phyloP scores from a whole-genome alignment of 2,888 invertebrate genomes.

The Axea sp. region DNA sequence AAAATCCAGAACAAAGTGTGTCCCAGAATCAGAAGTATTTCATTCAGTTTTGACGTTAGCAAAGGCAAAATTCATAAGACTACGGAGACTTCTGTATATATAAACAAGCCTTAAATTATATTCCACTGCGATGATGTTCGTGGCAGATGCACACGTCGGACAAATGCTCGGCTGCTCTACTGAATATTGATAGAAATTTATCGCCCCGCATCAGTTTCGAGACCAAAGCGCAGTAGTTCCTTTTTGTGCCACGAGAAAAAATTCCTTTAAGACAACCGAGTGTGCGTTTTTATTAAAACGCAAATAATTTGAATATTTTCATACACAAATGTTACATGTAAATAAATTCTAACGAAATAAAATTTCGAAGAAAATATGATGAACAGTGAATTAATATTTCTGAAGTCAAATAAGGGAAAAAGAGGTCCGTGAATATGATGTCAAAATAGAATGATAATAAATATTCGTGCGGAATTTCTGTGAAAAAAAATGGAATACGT shows the following conservation, averaged over 20 bases:
- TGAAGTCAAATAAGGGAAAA: not conserved
- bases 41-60: slow-evolving; percentile 26
- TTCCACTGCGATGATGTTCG: slow-evolving; percentile 24
- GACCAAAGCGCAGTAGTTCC: not conserved
- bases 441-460: slow-evolving; percentile 6
- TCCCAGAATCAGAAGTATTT: slow-evolving; percentile 24
- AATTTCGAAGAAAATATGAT: no score
- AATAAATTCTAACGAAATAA: no score
- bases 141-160: slow-evolving; percentile 32
- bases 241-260: not conserved
- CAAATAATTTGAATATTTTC: no score
- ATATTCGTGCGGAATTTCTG: slow-evolving; percentile 3
- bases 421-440: not conserved
- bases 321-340: no score
- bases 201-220: slow-evolving; percentile 19
- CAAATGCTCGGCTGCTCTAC: slow-evolving; percentile 42
- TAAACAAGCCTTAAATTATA: slow-evolving; percentile 45
- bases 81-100: slow-evolving; percentile 17
- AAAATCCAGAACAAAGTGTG: slow-evolving; percentile 22
- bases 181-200: slow-evolving; percentile 44
- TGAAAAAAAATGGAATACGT: slow-evolving; percentile 13
- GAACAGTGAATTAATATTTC: no score
- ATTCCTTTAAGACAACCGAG: not conserved
- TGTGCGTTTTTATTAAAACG: not conserved
- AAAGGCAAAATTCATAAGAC: slow-evolving; percentile 22